These are phyloP conservation scores for Chrysolina haemoptera DNA, from an alignment of 2,888 invertebrate species.

Conservation along the genomic window DNA sequence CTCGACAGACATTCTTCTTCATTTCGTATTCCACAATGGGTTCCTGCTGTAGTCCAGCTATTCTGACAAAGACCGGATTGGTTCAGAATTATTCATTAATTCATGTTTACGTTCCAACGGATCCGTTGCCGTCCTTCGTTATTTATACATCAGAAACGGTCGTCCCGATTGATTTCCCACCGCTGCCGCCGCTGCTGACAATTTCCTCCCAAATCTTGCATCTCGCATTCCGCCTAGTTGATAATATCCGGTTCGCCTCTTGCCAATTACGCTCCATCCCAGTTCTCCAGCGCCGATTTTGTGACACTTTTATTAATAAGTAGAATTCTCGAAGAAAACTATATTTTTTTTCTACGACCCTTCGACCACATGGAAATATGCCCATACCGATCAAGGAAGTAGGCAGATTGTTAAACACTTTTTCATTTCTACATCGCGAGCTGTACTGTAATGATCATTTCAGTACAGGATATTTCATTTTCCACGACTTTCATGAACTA, in stretches of 20 bases:
- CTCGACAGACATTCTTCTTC: background rate
- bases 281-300: conserved; percentile 8
- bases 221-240: conserved; percentile 32
- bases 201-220: conserved; percentile 37
- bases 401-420: too few species aligned
- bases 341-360: too few species aligned
- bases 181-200: conserved; percentile 24
- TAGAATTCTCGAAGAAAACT: too few species aligned
- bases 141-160: conserved; percentile 14
- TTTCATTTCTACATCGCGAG: too few species aligned
- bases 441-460: too few species aligned
- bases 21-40: background rate
- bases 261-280: conserved; percentile 25
- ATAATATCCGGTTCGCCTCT: conserved; percentile 38
- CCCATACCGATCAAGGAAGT: too few species aligned
- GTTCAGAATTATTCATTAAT: conserved; percentile 1
- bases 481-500: too few species aligned
- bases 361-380: too few species aligned
- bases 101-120: conserved; percentile 5
- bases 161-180: conserved; percentile 31
- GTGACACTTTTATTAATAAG: too few species aligned
- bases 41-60: background rate
- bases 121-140: conserved; percentile 8
- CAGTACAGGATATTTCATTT: too few species aligned
- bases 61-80: background rate